Evolutionary conservation across 2,888 invertebrate genomes (phyloP).

Genomic region (Dorcus hopei): DNA sequence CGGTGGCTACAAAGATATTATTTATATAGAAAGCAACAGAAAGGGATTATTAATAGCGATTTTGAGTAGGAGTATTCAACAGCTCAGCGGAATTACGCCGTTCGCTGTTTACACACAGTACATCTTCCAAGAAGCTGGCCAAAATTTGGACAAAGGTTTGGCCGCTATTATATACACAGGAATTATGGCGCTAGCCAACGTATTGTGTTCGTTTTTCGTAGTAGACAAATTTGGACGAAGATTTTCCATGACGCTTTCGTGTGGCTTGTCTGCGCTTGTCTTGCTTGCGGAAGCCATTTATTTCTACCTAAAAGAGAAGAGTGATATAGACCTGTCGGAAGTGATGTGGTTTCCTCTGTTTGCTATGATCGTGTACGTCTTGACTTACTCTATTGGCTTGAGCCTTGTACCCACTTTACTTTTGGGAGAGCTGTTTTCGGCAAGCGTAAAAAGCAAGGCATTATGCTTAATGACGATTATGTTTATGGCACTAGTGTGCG

Average conservation of each 20-base stretch:
- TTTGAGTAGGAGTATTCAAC: constrained; percentile 33
- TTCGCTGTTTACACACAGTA: constrained; percentile 36
- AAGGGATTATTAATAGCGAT: constrained; percentile 34
- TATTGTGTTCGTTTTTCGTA: constrained; percentile 20
- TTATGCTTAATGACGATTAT: constrained; percentile 29
- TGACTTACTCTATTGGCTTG: constrained; percentile 33
- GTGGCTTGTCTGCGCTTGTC: constrained; percentile 23
- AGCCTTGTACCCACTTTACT: constrained; percentile 33
- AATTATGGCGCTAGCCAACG: constrained; percentile 10
- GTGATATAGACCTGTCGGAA: constrained; percentile 17
- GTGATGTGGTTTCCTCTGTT: constrained; percentile 36
- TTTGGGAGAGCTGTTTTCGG: constrained; percentile 37
- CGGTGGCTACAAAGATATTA: constrained; percentile 33
- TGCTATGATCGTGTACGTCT: constrained; percentile 33
- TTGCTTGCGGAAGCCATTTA: constrained; percentile 27
- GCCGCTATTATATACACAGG: constrained; percentile 37
- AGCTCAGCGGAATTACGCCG: constrained; percentile 35
- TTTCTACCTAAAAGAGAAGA: constrained; percentile 29
- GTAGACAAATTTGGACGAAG: constrained; percentile 33
- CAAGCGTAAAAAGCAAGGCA: constrained; percentile 37
- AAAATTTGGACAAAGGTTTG: constrained; percentile 32
- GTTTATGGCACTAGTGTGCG: constrained; percentile 29
- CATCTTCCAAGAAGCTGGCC: constrained; percentile 41
- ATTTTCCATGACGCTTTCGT: constrained; percentile 27
- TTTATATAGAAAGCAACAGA: constrained; percentile 34